phyloP scores from a whole-genome alignment of 92 coral and sea anemone species.

The Meandrina meandrites region DNA sequence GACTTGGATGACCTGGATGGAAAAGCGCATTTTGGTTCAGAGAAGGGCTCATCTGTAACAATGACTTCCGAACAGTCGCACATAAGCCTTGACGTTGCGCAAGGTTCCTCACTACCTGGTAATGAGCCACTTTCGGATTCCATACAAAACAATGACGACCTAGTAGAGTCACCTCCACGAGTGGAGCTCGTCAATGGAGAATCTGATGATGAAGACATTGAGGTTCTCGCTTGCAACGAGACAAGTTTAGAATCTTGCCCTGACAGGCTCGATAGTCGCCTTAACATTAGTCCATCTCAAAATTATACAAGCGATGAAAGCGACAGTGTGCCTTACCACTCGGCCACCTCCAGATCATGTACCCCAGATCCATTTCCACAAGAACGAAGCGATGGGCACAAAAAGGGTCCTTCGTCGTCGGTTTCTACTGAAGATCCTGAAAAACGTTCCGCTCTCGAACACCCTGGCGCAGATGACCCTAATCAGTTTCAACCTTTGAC shows the following conservation, averaged over 20 bases:
- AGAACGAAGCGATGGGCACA: neutral
- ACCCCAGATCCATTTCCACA: conserved; percentile 7
- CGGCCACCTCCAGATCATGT: conserved; percentile 15
- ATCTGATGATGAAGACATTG: neutral
- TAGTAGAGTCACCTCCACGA: neutral
- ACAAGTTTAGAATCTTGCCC: neutral
- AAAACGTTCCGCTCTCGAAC: neutral
- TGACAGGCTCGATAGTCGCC: neutral
- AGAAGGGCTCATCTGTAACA: conserved; percentile 1
- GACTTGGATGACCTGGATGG: neutral
- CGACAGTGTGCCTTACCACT: conserved; percentile 10
- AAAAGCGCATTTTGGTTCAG: neutral
- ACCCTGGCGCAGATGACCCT: neutral
- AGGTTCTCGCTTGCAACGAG: neutral
- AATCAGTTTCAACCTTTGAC: neutral
- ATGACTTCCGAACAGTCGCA: neutral
- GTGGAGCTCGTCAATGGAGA: neutral
- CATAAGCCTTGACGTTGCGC: neutral
- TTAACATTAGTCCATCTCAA: neutral
- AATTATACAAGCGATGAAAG: neutral
- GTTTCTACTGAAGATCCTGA: neutral
- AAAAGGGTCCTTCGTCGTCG: neutral
- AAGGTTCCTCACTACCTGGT: neutral
- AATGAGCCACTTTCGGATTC: neutral
- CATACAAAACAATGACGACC: neutral